phyloP scores from a whole-genome alignment of 2,113 vertebrate genomes.

The Prolemur simus region DNA sequence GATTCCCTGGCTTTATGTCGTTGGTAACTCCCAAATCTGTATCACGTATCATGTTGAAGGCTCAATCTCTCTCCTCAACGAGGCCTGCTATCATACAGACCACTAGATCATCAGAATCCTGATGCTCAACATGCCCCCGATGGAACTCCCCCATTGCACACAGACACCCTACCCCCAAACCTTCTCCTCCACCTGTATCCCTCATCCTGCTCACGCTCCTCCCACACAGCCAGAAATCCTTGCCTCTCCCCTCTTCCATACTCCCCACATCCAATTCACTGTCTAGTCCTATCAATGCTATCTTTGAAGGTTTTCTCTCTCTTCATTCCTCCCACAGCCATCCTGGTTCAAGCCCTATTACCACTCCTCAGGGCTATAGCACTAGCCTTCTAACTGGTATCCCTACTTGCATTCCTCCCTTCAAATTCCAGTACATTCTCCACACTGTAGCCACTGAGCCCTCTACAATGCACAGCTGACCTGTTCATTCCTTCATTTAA shows the following conservation, averaged over 20 bases:
- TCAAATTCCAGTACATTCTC: constrained; percentile 1
- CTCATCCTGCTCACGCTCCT: not conserved
- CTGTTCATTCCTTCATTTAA: not conserved
- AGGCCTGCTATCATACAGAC: not conserved
- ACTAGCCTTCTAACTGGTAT: not conserved
- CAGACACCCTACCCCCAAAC: not conserved
- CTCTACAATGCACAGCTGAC: not conserved
- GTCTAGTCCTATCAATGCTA: not conserved
- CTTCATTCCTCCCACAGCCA: not conserved
- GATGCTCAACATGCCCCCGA: not conserved
- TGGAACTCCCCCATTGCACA: not conserved
- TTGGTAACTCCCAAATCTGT: not conserved
- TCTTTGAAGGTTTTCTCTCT: not conserved
- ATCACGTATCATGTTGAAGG: not conserved
- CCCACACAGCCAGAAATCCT: not conserved
- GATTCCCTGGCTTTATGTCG: not conserved
- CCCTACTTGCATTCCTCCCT: not conserved
- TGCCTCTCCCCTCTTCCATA: not conserved
- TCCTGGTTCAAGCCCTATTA: not conserved
- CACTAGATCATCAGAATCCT: not conserved
- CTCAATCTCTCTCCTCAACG: not conserved
- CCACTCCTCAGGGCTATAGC: not conserved
- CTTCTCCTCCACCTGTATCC: not conserved
- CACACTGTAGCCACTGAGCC: not conserved
- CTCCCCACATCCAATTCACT: not conserved